Base-by-base conservation (phyloP, 2,888 invertebrate genomes). In the Drosophila cracens region DNA sequence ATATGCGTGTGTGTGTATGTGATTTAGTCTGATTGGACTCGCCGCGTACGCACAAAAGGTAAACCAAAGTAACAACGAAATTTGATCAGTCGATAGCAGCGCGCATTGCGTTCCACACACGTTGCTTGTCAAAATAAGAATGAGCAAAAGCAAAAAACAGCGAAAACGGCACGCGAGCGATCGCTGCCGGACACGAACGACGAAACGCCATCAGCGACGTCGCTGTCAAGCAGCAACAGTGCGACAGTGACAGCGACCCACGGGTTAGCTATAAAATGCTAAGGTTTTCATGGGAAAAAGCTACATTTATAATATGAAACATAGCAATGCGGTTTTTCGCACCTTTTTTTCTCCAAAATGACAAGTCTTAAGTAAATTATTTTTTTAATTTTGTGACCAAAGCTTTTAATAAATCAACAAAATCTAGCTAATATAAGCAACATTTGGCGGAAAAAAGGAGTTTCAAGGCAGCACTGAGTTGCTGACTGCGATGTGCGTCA, bases 121-220 rank as follows among this genome's bases (percentile, higher is more conserved):
- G 84, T 74, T 72, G 87, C 82, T 83, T 79, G 76, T 80, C 90
- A 78, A 88, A 88, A 78, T 77, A 83, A 83, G 81, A 87, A 87
- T 87, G 87, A 87, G 89, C 90, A 74, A 81, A 69, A 63, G 67
- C 65, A 62, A 82, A 67, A 73, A 73, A 64, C 61, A 66, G 62
- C 61, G 64, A 63, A 65, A 71, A 79, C 66, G 76, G 83, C 79
- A 79, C 79, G 79, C 84, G 87, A 86, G 68, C 82, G 83, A 82
- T 81, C 82, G 69, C 68, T 76, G 77, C 46, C 67, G 48, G 70
- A 34, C 69, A 54, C 61, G 43, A 64, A 58, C 64, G 36, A 27
- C 25, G 36, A 65, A 58, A 54, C 65, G 76, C 59, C 40, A 31
- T 53, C 62, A 38, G 27, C 64, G 65, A 53, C 62, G 71, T 54